Conservation (phyloP, 2,113 vertebrate species). For the Emydocephalus ijimae region DNA sequence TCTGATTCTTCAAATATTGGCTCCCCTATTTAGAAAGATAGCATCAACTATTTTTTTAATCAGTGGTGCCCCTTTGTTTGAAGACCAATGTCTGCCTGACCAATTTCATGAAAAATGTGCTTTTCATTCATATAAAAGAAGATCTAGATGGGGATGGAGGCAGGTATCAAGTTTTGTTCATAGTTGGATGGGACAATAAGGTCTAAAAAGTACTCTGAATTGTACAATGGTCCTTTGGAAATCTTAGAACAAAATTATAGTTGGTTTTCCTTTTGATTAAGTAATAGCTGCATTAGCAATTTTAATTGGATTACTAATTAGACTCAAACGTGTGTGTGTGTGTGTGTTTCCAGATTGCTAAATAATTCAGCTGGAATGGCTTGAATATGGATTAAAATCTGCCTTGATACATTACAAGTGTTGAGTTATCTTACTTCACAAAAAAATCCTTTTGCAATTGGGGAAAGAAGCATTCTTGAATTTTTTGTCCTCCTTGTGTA, state of each 20-base stretch:
- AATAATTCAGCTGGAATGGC: not conserved
- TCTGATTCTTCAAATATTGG: not conserved
- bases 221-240: not conserved
- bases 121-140: not conserved
- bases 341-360: not conserved
- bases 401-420: not conserved
- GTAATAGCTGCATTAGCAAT: not conserved
- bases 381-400: not conserved
- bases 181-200: not conserved
- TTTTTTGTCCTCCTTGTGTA: not conserved
- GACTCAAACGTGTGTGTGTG: not conserved
- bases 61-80: not conserved
- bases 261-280: not conserved
- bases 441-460: not conserved
- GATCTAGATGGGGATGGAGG: not conserved
- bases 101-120: not conserved
- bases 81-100: not conserved
- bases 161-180: not conserved
- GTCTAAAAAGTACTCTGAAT: not conserved
- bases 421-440: conserved; percentile 6
- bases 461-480: not conserved
- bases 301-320: conserved; percentile 16
- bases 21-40: not conserved
- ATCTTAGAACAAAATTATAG: conserved; percentile 2
- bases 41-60: not conserved